A percentile compares a stretch with the other conserved stretches of the same genome.
These are phyloP conservation scores for Leucopternis melanops DNA, from an alignment of 2,113 vertebrate genomes.

Conservation along the genomic window DNA sequence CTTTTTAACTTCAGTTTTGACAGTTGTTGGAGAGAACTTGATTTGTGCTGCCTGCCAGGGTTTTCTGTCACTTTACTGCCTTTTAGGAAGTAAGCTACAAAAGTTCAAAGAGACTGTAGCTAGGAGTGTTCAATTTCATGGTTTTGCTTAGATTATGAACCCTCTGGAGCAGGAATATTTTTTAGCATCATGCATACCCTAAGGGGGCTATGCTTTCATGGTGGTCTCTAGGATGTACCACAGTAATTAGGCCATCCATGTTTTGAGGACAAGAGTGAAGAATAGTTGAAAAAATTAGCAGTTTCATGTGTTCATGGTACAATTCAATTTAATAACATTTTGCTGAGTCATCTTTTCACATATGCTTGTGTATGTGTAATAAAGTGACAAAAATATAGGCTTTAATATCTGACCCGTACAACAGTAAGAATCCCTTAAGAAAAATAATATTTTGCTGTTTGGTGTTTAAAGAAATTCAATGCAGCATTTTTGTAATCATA, in stretches of 20 bases:
- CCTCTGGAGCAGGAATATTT: background rate
- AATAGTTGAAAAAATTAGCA: background rate
- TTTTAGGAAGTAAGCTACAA: background rate
- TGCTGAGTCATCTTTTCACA: background rate
- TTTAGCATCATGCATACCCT: background rate
- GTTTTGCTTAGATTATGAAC: background rate
- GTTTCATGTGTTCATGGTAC: background rate
- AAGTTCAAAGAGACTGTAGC: background rate
- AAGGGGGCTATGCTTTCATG: background rate
- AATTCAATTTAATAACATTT: background rate
- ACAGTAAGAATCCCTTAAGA: background rate
- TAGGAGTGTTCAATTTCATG: background rate
- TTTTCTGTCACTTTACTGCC: background rate
- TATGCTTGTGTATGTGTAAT: background rate
- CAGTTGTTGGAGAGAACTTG: background rate
- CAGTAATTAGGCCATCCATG: background rate
- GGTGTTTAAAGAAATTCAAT: background rate
- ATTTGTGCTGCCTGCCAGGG: background rate
- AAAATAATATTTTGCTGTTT: background rate
- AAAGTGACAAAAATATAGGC: background rate
- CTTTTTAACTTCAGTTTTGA: background rate
- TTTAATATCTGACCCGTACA: background rate
- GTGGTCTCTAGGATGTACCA: background rate
- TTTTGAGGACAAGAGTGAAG: background rate
- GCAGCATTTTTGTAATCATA: background rate